These are phyloP conservation scores for Cheilosia vulpina DNA, from an alignment of 2,888 invertebrate species.

Conservation along the genomic window DNA sequence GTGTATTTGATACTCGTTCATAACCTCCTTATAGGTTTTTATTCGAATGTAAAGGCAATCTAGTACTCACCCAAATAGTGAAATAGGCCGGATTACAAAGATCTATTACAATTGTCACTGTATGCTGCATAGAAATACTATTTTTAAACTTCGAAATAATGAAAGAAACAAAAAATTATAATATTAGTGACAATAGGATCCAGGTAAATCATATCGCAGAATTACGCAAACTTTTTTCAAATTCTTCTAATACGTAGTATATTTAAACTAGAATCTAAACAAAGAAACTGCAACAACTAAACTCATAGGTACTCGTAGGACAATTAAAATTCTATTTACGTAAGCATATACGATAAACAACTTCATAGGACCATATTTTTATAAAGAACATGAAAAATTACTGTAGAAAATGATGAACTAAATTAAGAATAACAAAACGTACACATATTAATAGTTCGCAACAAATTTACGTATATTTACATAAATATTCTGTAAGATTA, in stretches of 20 bases:
- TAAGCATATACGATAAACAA: conserved; percentile 48
- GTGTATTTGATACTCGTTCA: too few relatives aligned
- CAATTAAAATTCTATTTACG: conserved; percentile 26
- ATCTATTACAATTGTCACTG: background rate
- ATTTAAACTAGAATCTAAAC: background rate
- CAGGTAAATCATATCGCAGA: conserved; percentile 73
- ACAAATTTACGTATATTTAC: background rate
- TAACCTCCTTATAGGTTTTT: too few relatives aligned
- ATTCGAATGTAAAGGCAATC: too few relatives aligned
- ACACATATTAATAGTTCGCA: conserved; percentile 35
- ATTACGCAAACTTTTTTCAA: conserved; percentile 53
- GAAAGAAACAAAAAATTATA: conserved; percentile 23
- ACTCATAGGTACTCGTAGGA: conserved; percentile 31
- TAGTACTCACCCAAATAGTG: too few relatives aligned
- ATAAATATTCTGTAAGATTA: background rate
- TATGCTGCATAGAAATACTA: background rate
- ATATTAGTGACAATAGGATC: conserved; percentile 68
- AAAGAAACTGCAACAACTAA: conserved; percentile 12
- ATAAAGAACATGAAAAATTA: conserved; percentile 60
- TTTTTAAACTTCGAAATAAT: background rate
- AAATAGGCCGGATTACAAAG: too few relatives aligned
- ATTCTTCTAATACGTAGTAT: conserved; percentile 29
- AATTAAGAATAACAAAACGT: background rate
- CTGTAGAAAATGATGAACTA: conserved; percentile 24
- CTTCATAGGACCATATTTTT: conserved; percentile 73